A percentile compares a stretch with the other conserved stretches of the same genome.
Conservation (phyloP, 1,140 invertebrate species). For the Campoletis sonorensis region DNA sequence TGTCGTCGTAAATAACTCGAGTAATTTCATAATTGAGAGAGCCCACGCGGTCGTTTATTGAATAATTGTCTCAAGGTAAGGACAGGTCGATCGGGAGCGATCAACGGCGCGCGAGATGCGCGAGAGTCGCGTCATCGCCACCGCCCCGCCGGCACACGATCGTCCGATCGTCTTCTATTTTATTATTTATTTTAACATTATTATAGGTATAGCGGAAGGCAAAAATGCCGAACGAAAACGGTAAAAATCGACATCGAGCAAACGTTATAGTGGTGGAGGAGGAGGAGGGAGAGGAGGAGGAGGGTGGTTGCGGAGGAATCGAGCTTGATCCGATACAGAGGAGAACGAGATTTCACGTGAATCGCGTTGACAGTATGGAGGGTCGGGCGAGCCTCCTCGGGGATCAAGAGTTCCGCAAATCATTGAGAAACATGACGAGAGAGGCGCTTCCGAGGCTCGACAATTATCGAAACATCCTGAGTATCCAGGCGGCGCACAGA, state of each 20-base stretch:
- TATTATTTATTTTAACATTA: neutral
- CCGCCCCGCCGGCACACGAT: too few relatives aligned
- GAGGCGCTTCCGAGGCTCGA: constrained; percentile 94
- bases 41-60: constrained; percentile 64
- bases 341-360: constrained; percentile 79
- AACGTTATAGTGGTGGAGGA: neutral
- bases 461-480: constrained; percentile 96
- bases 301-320: constrained; percentile 68
- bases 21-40: constrained; percentile 70
- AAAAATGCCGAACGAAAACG: constrained; percentile 70
- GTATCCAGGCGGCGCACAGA: constrained; percentile 90
- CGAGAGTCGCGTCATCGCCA: neutral
- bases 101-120: neutral
- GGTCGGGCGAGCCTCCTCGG: constrained; percentile 72
- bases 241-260: constrained; percentile 56
- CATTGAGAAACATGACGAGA: constrained; percentile 88
- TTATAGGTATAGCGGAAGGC: neutral
- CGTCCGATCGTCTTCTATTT: too few relatives aligned
- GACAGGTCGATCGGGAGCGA: constrained; percentile 12
- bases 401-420: constrained; percentile 72
- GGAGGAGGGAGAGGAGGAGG: too few relatives aligned
- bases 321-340: constrained; percentile 68
- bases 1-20: constrained; percentile 58
- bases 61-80: constrained; percentile 67
- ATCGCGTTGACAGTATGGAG: constrained; percentile 77